phyloP scores from a whole-genome alignment of 1,140 invertebrate species.

The Drosophila repletoides region DNA sequence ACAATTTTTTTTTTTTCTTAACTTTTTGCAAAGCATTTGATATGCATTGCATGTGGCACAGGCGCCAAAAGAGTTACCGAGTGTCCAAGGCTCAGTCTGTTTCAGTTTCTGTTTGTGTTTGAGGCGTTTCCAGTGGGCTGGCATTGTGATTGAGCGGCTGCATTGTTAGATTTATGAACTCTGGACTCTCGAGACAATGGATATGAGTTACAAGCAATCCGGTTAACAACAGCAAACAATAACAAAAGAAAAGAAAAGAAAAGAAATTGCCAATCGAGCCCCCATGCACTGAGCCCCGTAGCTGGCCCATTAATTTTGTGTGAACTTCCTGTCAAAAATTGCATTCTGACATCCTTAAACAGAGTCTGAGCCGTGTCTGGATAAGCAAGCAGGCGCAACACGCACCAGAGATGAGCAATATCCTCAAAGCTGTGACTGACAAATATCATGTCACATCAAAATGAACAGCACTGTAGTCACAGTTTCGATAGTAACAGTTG shows the following conservation, averaged over 20 bases:
- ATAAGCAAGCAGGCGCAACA: too few species aligned
- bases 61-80: slow-evolving; percentile 36
- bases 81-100: slow-evolving; percentile 1
- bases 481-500: too few species aligned
- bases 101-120: slow-evolving; percentile 1
- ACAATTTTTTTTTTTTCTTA: slow-evolving; percentile 34
- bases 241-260: background rate
- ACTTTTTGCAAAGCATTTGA: slow-evolving; percentile 54
- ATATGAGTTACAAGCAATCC: slow-evolving; percentile 18
- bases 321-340: slow-evolving; percentile 60
- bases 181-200: slow-evolving; percentile 18
- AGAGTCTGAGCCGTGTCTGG: background rate
- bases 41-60: slow-evolving; percentile 64
- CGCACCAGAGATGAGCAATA: too few species aligned
- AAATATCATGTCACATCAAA: too few species aligned
- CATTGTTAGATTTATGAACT: slow-evolving; percentile 68
- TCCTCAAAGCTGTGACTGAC: too few species aligned
- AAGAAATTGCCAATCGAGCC: too few species aligned
- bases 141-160: slow-evolving; percentile 57
- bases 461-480: too few species aligned
- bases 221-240: background rate
- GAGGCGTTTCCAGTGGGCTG: slow-evolving; percentile 23
- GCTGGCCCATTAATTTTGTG: slow-evolving; percentile 45
- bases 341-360: slow-evolving; percentile 26
- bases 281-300: too few species aligned